A percentile compares a stretch with the other conserved stretches of the same genome.
These are phyloP conservation scores for Rhyacichthys aspro DNA, from an alignment of 2,797 vertebrate genomes.

Conservation along the genomic window DNA sequence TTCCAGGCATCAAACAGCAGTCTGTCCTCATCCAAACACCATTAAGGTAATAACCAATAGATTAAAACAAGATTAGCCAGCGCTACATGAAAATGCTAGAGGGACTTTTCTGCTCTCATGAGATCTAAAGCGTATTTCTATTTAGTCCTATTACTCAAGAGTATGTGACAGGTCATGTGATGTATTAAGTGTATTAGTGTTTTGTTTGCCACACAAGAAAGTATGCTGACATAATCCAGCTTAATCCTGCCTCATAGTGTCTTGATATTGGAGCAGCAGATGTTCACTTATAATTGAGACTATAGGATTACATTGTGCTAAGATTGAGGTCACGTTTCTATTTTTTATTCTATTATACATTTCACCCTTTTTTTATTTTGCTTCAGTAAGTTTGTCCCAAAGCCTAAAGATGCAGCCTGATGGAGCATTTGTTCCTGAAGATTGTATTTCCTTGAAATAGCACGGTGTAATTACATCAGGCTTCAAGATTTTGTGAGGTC, in stretches of 20 bases:
- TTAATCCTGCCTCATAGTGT: slow-evolving; percentile 38
- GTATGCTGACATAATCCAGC: slow-evolving; percentile 35
- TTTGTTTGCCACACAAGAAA: slow-evolving; percentile 48
- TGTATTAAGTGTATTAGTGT: slow-evolving; percentile 45
- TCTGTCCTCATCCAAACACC: slow-evolving; percentile 9
- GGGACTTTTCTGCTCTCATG: slow-evolving; percentile 23
- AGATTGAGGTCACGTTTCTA: slow-evolving; percentile 15
- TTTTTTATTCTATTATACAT: too few species aligned
- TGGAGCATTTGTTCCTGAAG: too few species aligned
- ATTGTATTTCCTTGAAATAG: too few species aligned
- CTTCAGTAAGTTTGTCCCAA: too few species aligned
- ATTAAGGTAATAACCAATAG: slow-evolving; percentile 12
- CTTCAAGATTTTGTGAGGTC: too few species aligned
- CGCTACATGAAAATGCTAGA: slow-evolving; percentile 25
- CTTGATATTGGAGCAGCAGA: slow-evolving; percentile 37
- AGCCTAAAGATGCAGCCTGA: too few species aligned
- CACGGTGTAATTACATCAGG: too few species aligned
- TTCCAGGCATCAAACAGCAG: slow-evolving; percentile 11
- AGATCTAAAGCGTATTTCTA: slow-evolving; percentile 29
- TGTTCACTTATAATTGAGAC: slow-evolving; percentile 25
- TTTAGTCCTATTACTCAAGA: slow-evolving; percentile 33
- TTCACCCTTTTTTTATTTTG: too few species aligned
- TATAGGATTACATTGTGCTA: slow-evolving; percentile 21
- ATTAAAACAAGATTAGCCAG: slow-evolving; percentile 17
- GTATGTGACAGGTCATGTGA: slow-evolving; percentile 28